Base-by-base conservation (phyloP, 2,797 vertebrate genomes). In the Hylomyscus alleni region DNA sequence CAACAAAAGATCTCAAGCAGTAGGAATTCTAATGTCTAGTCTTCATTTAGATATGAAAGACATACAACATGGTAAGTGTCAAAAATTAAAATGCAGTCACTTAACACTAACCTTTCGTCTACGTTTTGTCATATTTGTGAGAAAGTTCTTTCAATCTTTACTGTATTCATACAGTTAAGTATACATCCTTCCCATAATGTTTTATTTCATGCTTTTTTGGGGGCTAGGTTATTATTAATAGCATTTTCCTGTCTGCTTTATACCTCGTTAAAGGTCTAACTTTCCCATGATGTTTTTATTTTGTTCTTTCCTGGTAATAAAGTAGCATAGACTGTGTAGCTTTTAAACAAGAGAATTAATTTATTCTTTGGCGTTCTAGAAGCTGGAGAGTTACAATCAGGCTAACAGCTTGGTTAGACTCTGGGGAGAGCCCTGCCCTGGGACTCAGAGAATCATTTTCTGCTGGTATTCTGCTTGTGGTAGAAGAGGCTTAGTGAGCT, bases 11-110 rank as follows among this genome's bases (percentile, higher is more conserved):
- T 99, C 99, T 17, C 99, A 99, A 98, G 99, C 99, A 54, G 99
- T 99, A 88, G 99, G 99, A 83, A 99, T 99, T 98, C 98, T 99
- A 96, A 99, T 99, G 99, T 99, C 99, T 97, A 99, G 99, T 97
- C 99, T 99, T 98, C 99, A 99, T 97, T 99, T 99, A 97, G 99
- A 99, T 95, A 99, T 99, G 99, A 99, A 98, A 98, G 99, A 99
- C 98, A 99, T 99, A 98, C 99, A 99, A 14, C 99, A 99, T 95
- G 99, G 99, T 99, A 98, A 99, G 99, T 98, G 34, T 47, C 84
- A 84, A 94, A 73, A 40, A 67, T 40, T 47, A 78, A 93, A 84
- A n/a, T 52, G 44, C 34, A 65, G 1, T 56, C 84, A 22, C 60
- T 90, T 50, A 86, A 50, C 92, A 19, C 12, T 90, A 56, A 47